Evolutionary conservation across 2,888 invertebrate genomes (phyloP).

Genomic region (Salpingus planirostris): DNA sequence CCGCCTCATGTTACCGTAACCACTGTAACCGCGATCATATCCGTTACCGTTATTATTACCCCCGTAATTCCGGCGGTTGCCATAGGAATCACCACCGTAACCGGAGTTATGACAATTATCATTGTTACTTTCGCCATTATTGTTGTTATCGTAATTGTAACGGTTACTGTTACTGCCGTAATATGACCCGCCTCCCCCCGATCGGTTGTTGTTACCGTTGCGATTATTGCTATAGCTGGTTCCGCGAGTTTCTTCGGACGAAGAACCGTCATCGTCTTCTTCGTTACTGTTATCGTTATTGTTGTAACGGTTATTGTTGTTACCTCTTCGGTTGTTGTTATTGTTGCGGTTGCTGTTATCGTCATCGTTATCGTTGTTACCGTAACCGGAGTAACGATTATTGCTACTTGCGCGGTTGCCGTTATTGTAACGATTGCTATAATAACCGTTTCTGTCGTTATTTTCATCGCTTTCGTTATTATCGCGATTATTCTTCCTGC

Average conservation of each 20-base stretch:
- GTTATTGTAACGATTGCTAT: neutral
- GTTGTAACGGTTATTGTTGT: conserved; percentile 4
- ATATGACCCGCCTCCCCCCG: no score
- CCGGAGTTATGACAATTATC: conserved; percentile 5
- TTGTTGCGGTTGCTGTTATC: conserved; percentile 5
- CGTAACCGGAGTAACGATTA: conserved; percentile 3
- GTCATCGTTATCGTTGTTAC: conserved; percentile 3
- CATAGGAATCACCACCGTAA: conserved; percentile 5
- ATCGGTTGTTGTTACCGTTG: conserved; percentile 2
- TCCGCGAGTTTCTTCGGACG: conserved; percentile 2
- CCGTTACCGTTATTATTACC: neutral
- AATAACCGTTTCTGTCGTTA: neutral
- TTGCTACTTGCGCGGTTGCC: conserved; percentile 3
- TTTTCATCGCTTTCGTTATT: neutral
- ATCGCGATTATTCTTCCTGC: neutral
- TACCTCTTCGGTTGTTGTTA: conserved; percentile 5
- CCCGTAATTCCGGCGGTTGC: conserved; percentile 2
- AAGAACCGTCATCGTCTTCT: conserved; percentile 3
- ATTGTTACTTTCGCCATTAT: conserved; percentile 7
- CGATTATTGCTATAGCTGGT: conserved; percentile 11
- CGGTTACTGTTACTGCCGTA: neutral
- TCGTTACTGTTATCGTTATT: conserved; percentile 6
- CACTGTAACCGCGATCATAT: conserved; percentile 4
- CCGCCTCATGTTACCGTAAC: conserved; percentile 13
- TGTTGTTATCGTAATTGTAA: conserved; percentile 3